Conservation (phyloP, 2,113 vertebrate genomes). For the Struthidea cinerea region DNA sequence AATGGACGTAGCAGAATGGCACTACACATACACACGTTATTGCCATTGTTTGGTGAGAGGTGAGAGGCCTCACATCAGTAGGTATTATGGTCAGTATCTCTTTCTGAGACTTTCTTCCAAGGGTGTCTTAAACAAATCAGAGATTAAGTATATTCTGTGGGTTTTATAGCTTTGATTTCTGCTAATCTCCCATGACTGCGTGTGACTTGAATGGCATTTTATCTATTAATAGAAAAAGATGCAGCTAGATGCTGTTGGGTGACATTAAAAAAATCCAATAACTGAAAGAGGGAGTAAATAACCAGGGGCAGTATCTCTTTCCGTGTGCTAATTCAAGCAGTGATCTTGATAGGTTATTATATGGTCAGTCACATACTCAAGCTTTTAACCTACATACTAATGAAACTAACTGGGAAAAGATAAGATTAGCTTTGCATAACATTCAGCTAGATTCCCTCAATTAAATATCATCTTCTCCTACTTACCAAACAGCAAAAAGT, state of each 20-base stretch:
- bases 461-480: background rate
- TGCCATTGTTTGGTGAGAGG: background rate
- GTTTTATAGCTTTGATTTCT: background rate
- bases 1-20: background rate
- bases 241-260: background rate
- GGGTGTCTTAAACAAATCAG: background rate
- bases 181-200: background rate
- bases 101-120: background rate
- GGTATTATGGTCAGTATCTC: background rate
- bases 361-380: background rate
- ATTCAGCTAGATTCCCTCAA: background rate
- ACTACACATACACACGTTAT: accelerated
- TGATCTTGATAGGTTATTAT: background rate
- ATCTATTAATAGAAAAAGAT: background rate
- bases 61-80: background rate
- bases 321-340: background rate
- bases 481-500: background rate
- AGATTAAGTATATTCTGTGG: background rate
- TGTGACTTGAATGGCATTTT: background rate
- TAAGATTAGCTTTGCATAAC: background rate
- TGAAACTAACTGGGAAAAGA: background rate
- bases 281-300: background rate
- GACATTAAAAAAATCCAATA: background rate
- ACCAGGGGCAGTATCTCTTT: background rate
- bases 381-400: background rate